phyloP scores from a whole-genome alignment of 1,140 invertebrate species.

The Drosophila sulfurigaster region DNA sequence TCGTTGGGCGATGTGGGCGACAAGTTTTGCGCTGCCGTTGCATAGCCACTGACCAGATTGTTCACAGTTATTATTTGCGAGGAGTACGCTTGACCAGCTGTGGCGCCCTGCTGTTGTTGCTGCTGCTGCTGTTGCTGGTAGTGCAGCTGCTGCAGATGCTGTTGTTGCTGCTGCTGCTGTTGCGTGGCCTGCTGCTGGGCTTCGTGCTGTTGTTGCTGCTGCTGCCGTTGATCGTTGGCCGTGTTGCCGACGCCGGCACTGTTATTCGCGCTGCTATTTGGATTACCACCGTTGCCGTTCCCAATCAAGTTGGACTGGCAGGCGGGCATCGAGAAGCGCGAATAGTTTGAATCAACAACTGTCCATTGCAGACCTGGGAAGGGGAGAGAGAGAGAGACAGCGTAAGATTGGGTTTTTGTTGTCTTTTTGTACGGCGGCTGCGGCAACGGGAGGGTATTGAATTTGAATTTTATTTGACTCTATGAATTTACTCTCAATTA shows the following conservation, averaged over 20 bases:
- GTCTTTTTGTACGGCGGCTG: constrained; percentile 57
- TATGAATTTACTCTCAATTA: constrained; percentile 50
- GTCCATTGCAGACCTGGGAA: constrained; percentile 90
- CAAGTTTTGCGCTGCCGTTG: constrained; percentile 79
- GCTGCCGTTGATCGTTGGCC: constrained; percentile 53
- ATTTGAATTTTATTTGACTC: constrained; percentile 53
- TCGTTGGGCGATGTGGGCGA: constrained; percentile 84
- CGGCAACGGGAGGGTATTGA: constrained; percentile 26
- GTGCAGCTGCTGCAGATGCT: constrained; percentile 68
- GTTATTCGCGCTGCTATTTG: constrained; percentile 72
- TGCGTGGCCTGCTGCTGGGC: constrained; percentile 76
- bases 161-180: constrained; percentile 82
- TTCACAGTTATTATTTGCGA: constrained; percentile 84
- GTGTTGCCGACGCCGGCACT: constrained; percentile 58
- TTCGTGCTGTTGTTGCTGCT: constrained; percentile 73
- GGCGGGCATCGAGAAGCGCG: constrained; percentile 87
- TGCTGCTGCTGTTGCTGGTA: constrained; percentile 70
- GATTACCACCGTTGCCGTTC: constrained; percentile 85
- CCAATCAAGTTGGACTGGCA: constrained; percentile 86
- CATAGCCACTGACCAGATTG: constrained; percentile 81
- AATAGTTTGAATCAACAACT: constrained; percentile 89
- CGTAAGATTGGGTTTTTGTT: constrained; percentile 72
- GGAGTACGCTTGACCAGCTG: constrained; percentile 74
- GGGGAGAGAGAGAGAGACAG: constrained; percentile 83
- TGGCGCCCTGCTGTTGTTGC: constrained; percentile 66